Percentiles rank a stretch among this genome's conserved stretches.
Evolutionary conservation across 37 sponge, comb jelly and placozoan genomes (phyloP).

Genomic region (Axinella damicornis): DNA sequence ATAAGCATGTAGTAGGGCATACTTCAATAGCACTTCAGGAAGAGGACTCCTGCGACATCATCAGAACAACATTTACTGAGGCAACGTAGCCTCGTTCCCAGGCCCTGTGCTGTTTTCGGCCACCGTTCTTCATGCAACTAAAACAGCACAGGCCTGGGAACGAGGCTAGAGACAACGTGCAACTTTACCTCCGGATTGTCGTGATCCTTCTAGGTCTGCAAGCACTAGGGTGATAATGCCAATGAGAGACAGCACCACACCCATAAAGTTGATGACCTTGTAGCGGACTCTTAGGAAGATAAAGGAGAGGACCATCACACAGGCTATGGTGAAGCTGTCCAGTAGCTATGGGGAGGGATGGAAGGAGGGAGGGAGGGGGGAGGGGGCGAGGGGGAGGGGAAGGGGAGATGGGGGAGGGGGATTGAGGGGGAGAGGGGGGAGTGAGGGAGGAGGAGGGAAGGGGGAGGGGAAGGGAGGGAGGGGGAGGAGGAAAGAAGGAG

Average conservation of each 20-base stretch:
- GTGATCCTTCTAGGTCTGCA: conserved; percentile 44
- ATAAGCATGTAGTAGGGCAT: too few relatives aligned
- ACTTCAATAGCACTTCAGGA: too few relatives aligned
- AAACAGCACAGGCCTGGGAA: too few relatives aligned
- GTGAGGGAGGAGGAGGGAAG: background rate
- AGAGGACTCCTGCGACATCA: too few relatives aligned
- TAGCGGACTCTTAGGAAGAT: conserved; percentile 82
- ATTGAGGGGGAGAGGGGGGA: background rate
- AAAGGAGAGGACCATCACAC: conserved; percentile 80
- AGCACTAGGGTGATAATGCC: conserved; percentile 77
- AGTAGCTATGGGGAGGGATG: conserved; percentile 60
- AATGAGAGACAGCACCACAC: conserved; percentile 72
- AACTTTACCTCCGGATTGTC: too few relatives aligned
- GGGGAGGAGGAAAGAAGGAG: background rate
- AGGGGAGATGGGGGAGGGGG: background rate
- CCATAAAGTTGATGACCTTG: conserved; percentile 75
- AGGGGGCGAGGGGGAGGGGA: conserved; percentile 9
- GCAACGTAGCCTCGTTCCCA: too few relatives aligned
- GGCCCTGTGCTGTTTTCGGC: too few relatives aligned
- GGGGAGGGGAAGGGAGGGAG: background rate
- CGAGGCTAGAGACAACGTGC: too few relatives aligned
- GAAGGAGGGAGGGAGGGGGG: background rate
- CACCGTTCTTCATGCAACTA: too few relatives aligned
- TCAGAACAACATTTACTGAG: too few relatives aligned
- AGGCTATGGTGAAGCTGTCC: conserved; percentile 74